These are phyloP conservation scores for Ciconia boyciana DNA, from an alignment of 2,113 vertebrate species.

Conservation along the genomic window DNA sequence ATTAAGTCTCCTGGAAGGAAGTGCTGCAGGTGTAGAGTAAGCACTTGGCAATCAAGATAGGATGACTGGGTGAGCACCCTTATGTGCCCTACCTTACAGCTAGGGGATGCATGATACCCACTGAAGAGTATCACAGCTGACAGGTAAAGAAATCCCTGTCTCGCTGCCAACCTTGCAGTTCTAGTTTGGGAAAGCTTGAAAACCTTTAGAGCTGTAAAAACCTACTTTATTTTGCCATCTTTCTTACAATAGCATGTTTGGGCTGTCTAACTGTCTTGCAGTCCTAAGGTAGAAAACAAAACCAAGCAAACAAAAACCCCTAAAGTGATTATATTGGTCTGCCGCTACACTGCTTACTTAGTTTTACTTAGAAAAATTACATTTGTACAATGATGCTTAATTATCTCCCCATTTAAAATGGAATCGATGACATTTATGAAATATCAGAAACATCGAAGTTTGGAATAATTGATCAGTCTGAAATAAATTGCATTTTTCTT, in stretches of 20 bases:
- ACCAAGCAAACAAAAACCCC: neutral
- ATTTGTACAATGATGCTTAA: neutral
- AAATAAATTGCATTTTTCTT: neutral
- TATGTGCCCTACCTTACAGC: neutral
- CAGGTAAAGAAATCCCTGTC: neutral
- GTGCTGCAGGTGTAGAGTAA: neutral
- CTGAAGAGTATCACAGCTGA: neutral
- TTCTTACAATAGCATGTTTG: neutral
- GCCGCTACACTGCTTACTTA: neutral
- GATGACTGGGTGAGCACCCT: neutral
- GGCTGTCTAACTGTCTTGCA: neutral
- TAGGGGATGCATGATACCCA: neutral
- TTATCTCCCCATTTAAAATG: neutral
- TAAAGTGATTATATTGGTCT: neutral
- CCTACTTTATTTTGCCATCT: neutral
- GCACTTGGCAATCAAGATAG: neutral
- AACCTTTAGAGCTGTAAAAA: neutral
- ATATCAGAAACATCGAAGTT: neutral
- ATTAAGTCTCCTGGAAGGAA: neutral
- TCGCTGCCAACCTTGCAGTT: neutral
- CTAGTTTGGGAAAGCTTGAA: neutral
- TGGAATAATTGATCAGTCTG: neutral
- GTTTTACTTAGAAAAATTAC: neutral
- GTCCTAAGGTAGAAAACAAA: neutral
- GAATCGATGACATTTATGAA: neutral